phyloP scores from a whole-genome alignment of 2,113 vertebrate species.

The Cryptotis parvus region DNA sequence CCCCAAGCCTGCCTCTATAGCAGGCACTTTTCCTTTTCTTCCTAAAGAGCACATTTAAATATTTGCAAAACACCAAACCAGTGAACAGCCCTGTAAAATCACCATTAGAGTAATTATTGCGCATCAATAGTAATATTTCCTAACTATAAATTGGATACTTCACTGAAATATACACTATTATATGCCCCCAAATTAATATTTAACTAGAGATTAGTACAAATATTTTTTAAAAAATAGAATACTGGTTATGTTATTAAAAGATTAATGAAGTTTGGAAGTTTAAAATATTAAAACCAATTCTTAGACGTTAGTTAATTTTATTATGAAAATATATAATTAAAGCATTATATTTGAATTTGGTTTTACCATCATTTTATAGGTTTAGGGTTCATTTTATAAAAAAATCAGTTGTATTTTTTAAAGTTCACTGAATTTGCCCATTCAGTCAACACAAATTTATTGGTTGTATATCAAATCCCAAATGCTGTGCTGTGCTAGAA shows the following conservation, averaged over 20 bases:
- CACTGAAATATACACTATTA: background rate
- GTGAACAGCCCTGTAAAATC: background rate
- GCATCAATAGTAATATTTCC: background rate
- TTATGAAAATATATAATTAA: background rate
- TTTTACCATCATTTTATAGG: background rate
- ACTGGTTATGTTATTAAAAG: background rate
- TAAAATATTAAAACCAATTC: slow-evolving; percentile 22
- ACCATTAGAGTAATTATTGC: background rate
- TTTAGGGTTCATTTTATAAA: too few species aligned
- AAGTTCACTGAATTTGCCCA: background rate
- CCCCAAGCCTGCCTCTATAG: too few species aligned
- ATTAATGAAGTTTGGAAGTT: background rate
- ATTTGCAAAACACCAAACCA: background rate
- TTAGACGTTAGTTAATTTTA: slow-evolving; percentile 3
- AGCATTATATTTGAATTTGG: slow-evolving; percentile 19
- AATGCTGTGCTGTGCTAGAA: background rate
- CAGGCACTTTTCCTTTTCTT: too few species aligned
- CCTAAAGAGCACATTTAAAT: background rate
- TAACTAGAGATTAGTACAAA: background rate
- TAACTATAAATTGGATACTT: background rate
- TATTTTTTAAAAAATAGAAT: background rate
- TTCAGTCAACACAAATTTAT: slow-evolving; percentile 13
- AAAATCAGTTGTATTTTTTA: background rate
- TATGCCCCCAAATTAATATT: background rate
- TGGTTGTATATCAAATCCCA: background rate